Conservation (phyloP, 2,888 invertebrate genomes). For the Orgyia antiqua region DNA sequence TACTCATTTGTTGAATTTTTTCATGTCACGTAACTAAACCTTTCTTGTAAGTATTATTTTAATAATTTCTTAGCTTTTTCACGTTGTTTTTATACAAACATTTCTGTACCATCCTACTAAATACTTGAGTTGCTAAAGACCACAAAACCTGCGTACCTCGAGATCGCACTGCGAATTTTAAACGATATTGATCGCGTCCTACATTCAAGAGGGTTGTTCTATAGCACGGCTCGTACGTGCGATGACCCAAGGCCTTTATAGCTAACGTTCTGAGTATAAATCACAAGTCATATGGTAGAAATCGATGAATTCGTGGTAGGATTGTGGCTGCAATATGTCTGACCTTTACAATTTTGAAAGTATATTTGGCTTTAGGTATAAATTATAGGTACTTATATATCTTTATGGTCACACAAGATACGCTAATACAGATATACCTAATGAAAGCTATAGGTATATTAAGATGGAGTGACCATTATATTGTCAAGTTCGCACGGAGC, state of each 20-base stretch:
- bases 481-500: too few species aligned
- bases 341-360: conserved; percentile 4
- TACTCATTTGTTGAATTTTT: too few species aligned
- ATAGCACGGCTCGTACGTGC: conserved; percentile 26
- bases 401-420: too few species aligned
- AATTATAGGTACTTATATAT: too few species aligned
- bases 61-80: too few species aligned
- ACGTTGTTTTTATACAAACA: too few species aligned
- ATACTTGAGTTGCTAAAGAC: background rate
- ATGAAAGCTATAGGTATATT: too few species aligned
- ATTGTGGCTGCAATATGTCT: conserved; percentile 5
- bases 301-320: conserved; percentile 7
- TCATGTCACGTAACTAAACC: too few species aligned
- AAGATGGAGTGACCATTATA: too few species aligned
- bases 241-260: conserved; percentile 32
- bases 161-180: conserved; percentile 59
- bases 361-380: too few species aligned
- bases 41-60: too few species aligned
- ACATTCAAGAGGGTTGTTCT: conserved; percentile 31
- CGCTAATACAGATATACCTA: too few species aligned
- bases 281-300: conserved; percentile 28
- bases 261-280: conserved; percentile 32
- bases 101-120: background rate
- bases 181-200: conserved; percentile 66
- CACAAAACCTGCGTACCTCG: conserved; percentile 30